A percentile compares a stretch with the other conserved stretches of the same genome.
Conservation (phyloP, 2,888 invertebrate species). For the Xestia ashworthii region DNA sequence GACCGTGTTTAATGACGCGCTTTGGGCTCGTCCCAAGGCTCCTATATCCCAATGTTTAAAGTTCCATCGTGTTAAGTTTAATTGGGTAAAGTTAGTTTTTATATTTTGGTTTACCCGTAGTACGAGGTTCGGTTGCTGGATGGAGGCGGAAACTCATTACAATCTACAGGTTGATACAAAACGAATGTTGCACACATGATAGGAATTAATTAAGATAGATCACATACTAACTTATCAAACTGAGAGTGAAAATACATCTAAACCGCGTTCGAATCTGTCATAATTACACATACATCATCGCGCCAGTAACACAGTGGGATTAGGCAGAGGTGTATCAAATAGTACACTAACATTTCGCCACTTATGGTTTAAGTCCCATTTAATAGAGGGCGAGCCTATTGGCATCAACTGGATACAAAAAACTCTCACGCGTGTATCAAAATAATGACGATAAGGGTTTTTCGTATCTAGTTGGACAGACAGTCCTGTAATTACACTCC, state of each 20-base stretch:
- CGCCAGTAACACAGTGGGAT: too few species aligned
- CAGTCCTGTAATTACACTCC: too few species aligned
- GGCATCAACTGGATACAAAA: too few species aligned
- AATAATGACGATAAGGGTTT: too few species aligned
- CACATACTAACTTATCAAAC: not conserved
- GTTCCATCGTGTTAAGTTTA: slow-evolving; percentile 43
- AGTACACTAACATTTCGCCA: too few species aligned
- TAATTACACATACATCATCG: not conserved
- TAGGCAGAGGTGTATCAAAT: too few species aligned
- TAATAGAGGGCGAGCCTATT: too few species aligned
- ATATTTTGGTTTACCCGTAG: slow-evolving; percentile 23
- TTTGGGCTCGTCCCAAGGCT: slow-evolving; percentile 43
- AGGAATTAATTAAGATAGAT: not conserved
- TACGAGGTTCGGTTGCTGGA: not conserved
- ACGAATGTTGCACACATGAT: not conserved
- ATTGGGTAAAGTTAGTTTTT: slow-evolving; percentile 44
- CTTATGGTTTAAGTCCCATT: too few species aligned
- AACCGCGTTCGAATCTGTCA: not conserved
- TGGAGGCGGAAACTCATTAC: too few species aligned
- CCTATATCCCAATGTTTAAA: slow-evolving; percentile 37
- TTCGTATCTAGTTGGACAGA: too few species aligned
- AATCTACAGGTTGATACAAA: not conserved
- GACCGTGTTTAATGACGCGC: slow-evolving; percentile 45
- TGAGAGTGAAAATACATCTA: not conserved
- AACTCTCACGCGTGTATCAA: too few species aligned